Conservation (phyloP, 2,888 invertebrate genomes). For the Omphaloscelis lunosa region DNA sequence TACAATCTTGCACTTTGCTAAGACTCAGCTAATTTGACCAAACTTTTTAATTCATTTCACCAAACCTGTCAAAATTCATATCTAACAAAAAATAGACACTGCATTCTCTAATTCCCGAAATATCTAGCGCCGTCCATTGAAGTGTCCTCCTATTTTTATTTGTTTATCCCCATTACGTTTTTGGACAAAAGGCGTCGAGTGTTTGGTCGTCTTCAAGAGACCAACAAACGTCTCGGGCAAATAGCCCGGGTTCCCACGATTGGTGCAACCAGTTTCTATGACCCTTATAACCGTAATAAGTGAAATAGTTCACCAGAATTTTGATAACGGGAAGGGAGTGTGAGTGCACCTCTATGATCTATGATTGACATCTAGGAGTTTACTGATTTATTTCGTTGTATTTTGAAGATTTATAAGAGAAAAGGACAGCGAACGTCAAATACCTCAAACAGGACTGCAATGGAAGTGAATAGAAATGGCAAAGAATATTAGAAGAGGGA, state of each 20-base stretch:
- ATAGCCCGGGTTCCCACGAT: slow-evolving; percentile 86
- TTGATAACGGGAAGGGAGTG: slow-evolving; percentile 62
- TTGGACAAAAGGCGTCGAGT: slow-evolving; percentile 89
- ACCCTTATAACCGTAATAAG: slow-evolving; percentile 66
- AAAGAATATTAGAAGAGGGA: background rate
- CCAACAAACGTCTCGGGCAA: slow-evolving; percentile 85
- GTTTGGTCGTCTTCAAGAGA: slow-evolving; percentile 84
- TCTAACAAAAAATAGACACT: slow-evolving; percentile 47
- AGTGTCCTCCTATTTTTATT: slow-evolving; percentile 82
- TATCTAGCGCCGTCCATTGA: slow-evolving; percentile 82
- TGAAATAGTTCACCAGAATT: slow-evolving; percentile 67
- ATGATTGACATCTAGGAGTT: slow-evolving; percentile 43
- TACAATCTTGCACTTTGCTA: background rate
- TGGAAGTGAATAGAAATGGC: background rate
- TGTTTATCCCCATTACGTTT: slow-evolving; percentile 89
- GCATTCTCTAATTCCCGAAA: slow-evolving; percentile 70
- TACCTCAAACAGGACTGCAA: background rate
- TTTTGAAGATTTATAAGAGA: background rate
- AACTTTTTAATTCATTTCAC: background rate
- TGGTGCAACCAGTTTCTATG: slow-evolving; percentile 64
- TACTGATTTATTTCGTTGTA: background rate
- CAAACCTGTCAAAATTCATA: slow-evolving; percentile 25
- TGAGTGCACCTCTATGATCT: no score
- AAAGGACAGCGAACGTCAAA: no score
- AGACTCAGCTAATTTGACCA: slow-evolving; percentile 2